Percentiles rank a stretch among this genome's conserved stretches.
phyloP scores from a whole-genome alignment of 2,888 invertebrate genomes.

The Lithophane socia region DNA sequence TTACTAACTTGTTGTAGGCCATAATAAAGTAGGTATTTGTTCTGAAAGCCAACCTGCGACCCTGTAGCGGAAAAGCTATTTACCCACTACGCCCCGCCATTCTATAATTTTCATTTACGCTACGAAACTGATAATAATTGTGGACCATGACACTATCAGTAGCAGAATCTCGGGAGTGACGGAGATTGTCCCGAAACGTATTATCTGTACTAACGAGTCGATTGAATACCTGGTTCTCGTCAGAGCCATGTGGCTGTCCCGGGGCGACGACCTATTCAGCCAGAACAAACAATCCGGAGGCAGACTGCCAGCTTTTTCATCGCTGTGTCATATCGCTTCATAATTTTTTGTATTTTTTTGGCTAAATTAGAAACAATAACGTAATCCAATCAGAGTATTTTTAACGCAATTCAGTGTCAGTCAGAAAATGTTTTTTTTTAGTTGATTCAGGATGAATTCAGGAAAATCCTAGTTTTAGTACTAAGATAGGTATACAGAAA shows the following conservation, averaged over 20 bases:
- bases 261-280: slow-evolving; percentile 76
- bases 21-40: neutral
- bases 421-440: neutral
- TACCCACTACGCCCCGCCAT: neutral
- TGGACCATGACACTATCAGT: slow-evolving; percentile 35
- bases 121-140: slow-evolving; percentile 20
- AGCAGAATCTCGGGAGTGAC: slow-evolving; percentile 17
- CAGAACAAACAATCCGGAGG: slow-evolving; percentile 72
- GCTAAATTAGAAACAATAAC: neutral
- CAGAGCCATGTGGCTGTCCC: slow-evolving; percentile 59
- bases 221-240: slow-evolving; percentile 61
- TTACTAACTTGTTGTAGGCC: neutral
- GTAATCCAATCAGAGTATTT: neutral
- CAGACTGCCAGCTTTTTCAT: slow-evolving; percentile 63
- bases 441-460: neutral
- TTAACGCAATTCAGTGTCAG: neutral
- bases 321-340: slow-evolving; percentile 53
- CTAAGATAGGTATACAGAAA: neutral
- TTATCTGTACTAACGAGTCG: slow-evolving; percentile 49
- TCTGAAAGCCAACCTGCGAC: neutral
- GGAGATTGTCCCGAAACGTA: slow-evolving; percentile 36
- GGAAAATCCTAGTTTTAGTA: neutral
- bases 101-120: slow-evolving; percentile 1
- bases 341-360: slow-evolving; percentile 1
- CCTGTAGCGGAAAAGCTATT: neutral